A percentile compares a stretch with the other conserved stretches of the same genome.
Conservation (phyloP, 2,797 vertebrate species). For the Rhinoraja longicauda region DNA sequence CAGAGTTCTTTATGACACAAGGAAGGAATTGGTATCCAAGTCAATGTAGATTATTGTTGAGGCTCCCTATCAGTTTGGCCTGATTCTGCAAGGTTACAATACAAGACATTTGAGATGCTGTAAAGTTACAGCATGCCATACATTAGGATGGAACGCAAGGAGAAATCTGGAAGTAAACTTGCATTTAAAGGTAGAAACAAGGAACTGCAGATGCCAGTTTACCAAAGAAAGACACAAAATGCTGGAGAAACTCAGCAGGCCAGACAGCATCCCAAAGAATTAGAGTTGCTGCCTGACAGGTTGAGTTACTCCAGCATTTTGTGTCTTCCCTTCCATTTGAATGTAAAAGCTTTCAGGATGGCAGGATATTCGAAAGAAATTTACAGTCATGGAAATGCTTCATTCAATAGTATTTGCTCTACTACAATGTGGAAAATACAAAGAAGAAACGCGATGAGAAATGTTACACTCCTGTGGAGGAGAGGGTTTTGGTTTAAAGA, state of each 20-base stretch:
- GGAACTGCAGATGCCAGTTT: no score
- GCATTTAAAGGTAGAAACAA: neutral
- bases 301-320: no score
- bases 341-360: neutral
- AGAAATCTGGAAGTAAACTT: neutral
- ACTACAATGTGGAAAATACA: neutral
- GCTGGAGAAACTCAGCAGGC: no score
- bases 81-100: neutral
- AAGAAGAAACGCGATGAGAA: neutral
- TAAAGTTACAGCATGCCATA: neutral
- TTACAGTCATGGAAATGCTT: neutral
- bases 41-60: no score
- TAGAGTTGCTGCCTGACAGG: no score
- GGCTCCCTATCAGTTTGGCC: neutral
- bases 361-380: neutral
- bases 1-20: no score
- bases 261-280: no score
- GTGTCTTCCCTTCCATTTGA: no score
- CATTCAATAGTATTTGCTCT: no score
- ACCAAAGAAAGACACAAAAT: no score
- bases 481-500: neutral
- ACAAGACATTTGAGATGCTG: neutral
- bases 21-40: no score
- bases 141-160: neutral
- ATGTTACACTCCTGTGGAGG: neutral